Evolutionary conservation across 2,888 invertebrate genomes (phyloP).

Genomic region (Caprella mutica): DNA sequence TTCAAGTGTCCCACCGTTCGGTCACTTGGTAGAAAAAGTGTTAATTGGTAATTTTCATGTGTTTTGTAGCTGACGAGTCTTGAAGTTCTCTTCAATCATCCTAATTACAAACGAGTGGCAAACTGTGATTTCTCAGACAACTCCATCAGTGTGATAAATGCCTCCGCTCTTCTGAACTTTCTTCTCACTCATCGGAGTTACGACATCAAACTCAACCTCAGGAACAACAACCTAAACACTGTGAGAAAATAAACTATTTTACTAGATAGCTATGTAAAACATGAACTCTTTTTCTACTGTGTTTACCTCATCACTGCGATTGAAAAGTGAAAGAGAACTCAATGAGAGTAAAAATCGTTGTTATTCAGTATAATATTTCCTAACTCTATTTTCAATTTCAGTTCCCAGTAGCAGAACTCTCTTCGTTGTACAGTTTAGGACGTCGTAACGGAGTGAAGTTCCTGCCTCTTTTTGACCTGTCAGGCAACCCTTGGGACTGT

Average conservation of each 20-base stretch:
- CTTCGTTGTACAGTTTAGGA: constrained; percentile 9
- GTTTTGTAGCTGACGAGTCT: constrained; percentile 15
- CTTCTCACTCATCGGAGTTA: no score
- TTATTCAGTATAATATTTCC: no score
- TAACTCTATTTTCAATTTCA: not conserved
- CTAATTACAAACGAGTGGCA: constrained; percentile 11
- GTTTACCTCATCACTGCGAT: no score
- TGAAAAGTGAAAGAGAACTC: no score
- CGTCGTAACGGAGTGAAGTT: constrained; percentile 1
- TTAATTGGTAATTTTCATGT: not conserved
- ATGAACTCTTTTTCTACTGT: no score
- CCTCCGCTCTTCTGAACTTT: constrained; percentile 8
- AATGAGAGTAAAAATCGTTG: no score
- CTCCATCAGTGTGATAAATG: constrained; percentile 13
- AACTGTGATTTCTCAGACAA: constrained; percentile 12
- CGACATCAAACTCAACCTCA: constrained; percentile 11
- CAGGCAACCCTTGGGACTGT: constrained; percentile 27
- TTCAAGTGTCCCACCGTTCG: no score
- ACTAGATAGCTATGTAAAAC: no score
- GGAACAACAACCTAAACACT: constrained; percentile 13
- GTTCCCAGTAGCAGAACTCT: constrained; percentile 18
- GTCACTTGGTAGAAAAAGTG: not conserved
- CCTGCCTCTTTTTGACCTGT: constrained; percentile 13
- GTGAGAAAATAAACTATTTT: no score
- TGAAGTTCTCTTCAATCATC: constrained; percentile 10